phyloP scores from a whole-genome alignment of 2,797 vertebrate genomes.

The Enteromius trimaculatus region DNA sequence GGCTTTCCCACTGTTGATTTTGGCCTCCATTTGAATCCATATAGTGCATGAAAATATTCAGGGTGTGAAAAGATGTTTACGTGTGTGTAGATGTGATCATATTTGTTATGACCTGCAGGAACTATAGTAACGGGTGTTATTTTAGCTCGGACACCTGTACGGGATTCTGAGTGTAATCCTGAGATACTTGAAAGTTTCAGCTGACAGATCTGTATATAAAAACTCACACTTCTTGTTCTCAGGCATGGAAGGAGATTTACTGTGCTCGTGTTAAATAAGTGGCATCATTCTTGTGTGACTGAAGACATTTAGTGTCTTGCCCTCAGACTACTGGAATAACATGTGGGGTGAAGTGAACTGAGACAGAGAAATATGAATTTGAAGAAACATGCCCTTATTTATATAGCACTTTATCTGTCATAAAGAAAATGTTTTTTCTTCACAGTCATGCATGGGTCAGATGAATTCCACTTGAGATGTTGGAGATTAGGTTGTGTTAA shows the following conservation, averaged over 20 bases:
- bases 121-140: slow-evolving; percentile 28
- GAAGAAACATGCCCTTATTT: slow-evolving; percentile 25
- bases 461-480: slow-evolving; percentile 1
- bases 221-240: not conserved
- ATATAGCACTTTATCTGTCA: slow-evolving; percentile 32
- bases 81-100: slow-evolving; percentile 24
- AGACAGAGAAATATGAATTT: slow-evolving; percentile 20
- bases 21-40: not conserved
- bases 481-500: slow-evolving; percentile 1
- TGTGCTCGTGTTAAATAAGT: not conserved
- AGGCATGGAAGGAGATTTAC: not conserved
- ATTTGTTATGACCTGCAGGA: slow-evolving; percentile 26
- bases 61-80: slow-evolving; percentile 14
- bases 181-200: not conserved
- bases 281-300: not conserved
- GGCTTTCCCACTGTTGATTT: slow-evolving; percentile 17
- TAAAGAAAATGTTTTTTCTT: slow-evolving; percentile 7
- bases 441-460: not conserved
- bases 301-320: not conserved
- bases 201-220: not conserved
- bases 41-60: slow-evolving; percentile 22
- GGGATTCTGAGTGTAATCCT: not conserved
- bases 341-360: not conserved
- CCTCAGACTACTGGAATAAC: not conserved
- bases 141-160: slow-evolving; percentile 28